phyloP scores from a whole-genome alignment of 2,888 invertebrate genomes.

The Amphipyra tragopoginis region DNA sequence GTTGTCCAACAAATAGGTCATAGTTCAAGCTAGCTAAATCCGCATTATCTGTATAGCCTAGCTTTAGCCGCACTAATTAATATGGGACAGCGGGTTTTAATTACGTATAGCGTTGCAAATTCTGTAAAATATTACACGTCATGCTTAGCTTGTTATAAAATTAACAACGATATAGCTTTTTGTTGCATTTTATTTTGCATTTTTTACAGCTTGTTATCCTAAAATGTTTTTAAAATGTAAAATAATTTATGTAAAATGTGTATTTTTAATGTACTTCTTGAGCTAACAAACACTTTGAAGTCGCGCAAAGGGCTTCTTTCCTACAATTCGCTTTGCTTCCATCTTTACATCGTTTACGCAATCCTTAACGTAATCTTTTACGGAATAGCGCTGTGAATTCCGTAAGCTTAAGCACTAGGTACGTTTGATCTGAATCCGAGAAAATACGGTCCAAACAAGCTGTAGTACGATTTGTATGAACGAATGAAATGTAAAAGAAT shows the following conservation, averaged over 20 bases:
- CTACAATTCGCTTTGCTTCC: too few species aligned
- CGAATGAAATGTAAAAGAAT: too few species aligned
- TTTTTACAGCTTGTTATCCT: not conserved
- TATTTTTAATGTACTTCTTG: not conserved
- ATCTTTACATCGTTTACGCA: too few species aligned
- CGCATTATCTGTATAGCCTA: slow-evolving; percentile 15
- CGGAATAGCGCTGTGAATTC: too few species aligned
- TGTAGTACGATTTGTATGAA: too few species aligned
- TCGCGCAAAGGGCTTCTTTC: too few species aligned
- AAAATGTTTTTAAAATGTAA: not conserved
- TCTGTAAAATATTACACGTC: slow-evolving; percentile 21
- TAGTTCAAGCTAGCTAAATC: slow-evolving; percentile 19
- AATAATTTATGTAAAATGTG: not conserved
- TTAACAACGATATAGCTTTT: not conserved
- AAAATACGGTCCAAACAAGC: too few species aligned
- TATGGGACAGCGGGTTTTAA: slow-evolving; percentile 22
- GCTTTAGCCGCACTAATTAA: slow-evolving; percentile 34
- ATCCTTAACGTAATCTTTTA: too few species aligned
- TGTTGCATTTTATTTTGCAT: not conserved
- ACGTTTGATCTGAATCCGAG: too few species aligned
- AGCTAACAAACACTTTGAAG: too few species aligned
- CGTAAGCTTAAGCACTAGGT: too few species aligned
- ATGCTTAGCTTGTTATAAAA: slow-evolving; percentile 4
- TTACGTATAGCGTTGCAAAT: slow-evolving; percentile 4
- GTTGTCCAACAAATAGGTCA: slow-evolving; percentile 13